Percentiles rank a stretch among this genome's conserved stretches.
These are phyloP conservation scores for Lycaena phlaeas DNA, from an alignment of 2,888 invertebrate genomes.

Conservation along the genomic window DNA sequence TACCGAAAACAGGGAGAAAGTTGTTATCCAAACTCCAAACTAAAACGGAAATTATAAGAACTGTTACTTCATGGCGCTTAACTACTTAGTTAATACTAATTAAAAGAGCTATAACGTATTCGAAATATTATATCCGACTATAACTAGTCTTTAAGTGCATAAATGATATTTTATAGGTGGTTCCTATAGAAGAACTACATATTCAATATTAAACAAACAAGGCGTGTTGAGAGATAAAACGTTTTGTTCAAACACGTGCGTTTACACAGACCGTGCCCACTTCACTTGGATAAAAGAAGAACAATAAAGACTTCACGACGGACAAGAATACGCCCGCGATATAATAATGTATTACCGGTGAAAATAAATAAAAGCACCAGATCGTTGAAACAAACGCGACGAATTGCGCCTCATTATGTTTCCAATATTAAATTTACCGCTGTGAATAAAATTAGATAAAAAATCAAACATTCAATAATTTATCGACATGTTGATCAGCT, in stretches of 20 bases:
- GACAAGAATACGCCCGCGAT: not conserved
- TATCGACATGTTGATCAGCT: slow-evolving; percentile 1
- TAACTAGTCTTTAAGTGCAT: too few species aligned
- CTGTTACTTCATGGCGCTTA: too few species aligned
- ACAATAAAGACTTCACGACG: not conserved
- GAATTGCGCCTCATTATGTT: not conserved
- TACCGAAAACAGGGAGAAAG: slow-evolving; percentile 1
- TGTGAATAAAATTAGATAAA: slow-evolving; percentile 3
- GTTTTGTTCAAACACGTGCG: slow-evolving; percentile 48
- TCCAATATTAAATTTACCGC: not conserved
- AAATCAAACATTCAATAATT: slow-evolving; percentile 3
- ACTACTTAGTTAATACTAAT: too few species aligned
- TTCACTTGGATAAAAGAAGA: slow-evolving; percentile 24
- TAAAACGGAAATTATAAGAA: not conserved
- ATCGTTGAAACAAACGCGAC: not conserved
- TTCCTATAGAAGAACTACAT: too few species aligned
- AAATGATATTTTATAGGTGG: too few species aligned
- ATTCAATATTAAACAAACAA: slow-evolving; percentile 17
- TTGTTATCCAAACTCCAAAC: not conserved
- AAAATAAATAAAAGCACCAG: not conserved
- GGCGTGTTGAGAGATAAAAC: slow-evolving; percentile 41
- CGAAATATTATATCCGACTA: too few species aligned
- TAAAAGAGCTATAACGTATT: not conserved
- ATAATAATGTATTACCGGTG: not conserved
- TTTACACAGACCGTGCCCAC: slow-evolving; percentile 34